Evolutionary conservation across 2,888 invertebrate genomes (phyloP), one percentile per base, ranked within the genome.

Genomic region (Alloscopus bannaensis): DNA sequence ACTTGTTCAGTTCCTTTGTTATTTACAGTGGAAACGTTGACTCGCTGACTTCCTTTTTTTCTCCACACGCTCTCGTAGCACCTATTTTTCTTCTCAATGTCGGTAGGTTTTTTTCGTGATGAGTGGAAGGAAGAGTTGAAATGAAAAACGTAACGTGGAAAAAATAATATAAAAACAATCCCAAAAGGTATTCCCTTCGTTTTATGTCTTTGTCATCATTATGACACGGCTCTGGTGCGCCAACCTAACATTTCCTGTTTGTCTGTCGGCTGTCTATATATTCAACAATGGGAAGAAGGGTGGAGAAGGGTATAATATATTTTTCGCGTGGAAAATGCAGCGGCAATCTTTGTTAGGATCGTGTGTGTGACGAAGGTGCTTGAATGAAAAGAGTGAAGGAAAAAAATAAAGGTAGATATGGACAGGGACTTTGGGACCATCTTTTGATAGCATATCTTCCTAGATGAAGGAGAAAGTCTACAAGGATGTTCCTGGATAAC

Each of bases 341-440:
- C 4, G n/a, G 18, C 4, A 18, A 18, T 47, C 8, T n/a, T n/a
- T 47, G 20, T 13, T 47, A 47, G 50, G n/a, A 13, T 36, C 31
- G 31, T 13, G 62, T n/a, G 2, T 28, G 31, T 36, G n/a, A 45
- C n/a, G 45, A 8, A 36, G 36, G n/a, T n/a, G n/a, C n/a, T n/a
- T n/a, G n/a, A n/a, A n/a, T n/a, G n/a, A n/a, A n/a, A n/a, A n/a
- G n/a, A n/a, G n/a, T n/a, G n/a, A n/a, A n/a, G n/a, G n/a, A n/a
- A n/a, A 16, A 16, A 65, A 47, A 65, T n/a, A 18, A 45, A 16
- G 28, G 52, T 55, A 36, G 75, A 76, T 76, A 68, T 76, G 75
- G 75, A 76, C 75, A 68, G 75, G 75, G 75, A 76, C 29, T 76
- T 66, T 59, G 75, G 75, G 75, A 76, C 40, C 31, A 65, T n/a